Evolutionary conservation across 2,797 vertebrate genomes (phyloP), one percentile per base, ranked within the genome.

Genomic region (Coregonus sp.): DNA sequence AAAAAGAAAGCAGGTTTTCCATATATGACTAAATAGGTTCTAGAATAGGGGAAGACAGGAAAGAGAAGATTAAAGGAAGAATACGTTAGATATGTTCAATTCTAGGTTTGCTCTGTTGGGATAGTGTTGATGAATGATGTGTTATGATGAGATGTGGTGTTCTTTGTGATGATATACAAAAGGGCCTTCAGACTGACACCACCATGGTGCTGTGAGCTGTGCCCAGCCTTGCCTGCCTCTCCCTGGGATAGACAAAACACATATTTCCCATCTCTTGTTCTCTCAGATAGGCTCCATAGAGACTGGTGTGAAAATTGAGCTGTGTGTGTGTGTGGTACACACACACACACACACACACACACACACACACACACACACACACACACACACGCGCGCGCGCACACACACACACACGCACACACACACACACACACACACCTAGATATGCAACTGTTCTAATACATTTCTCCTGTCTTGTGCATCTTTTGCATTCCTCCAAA

Each of bases 201-300:
- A 72, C 47, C 16, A 51, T 33, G 65, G 20, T 63, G 54, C 18
- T 15, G 86, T 86, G 79, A 76, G 77, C 82, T 80, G 79, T 89
- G 91, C 90, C 90, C 89, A 87, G 90, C 85, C 90, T 86, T 89
- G 91, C 88, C 87, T 87, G 81, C 72, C 70, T 89, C 87, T 84
- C 84, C 67, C 37, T 61, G 80, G 72, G 80, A 76, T 79, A 82
- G 75, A 75, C 54, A 9, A 50, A 35, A 25, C 40, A 18, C 25
- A 18, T 33, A 5, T 77, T 73, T 84, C 40, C 82, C 61, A 82
- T 40, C 75, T 77, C 79, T 40, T 76, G 67, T 87, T 66, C 90
- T 88, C 40, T 47, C 86, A 47, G 11, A 47, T 11, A 47, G 40
- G 90, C 83, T 77, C 86, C 79, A 90, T 87, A 89, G 91, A 84